A percentile compares a stretch with the other conserved stretches of the same genome.
These are phyloP conservation scores for Taphrorychus bicolor DNA, from an alignment of 2,888 invertebrate species.

Conservation along the genomic window DNA sequence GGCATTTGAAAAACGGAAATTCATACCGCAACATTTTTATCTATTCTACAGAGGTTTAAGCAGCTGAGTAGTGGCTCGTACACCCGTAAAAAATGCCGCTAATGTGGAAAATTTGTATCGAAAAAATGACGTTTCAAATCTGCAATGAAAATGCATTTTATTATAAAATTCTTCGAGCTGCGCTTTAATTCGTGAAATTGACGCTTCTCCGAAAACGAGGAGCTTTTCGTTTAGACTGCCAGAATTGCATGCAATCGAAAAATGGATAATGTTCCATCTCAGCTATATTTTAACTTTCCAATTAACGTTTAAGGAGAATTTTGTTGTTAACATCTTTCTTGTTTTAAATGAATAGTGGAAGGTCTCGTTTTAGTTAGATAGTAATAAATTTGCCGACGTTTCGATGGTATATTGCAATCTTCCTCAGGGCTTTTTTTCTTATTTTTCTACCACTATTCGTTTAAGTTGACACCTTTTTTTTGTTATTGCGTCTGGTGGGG, in stretches of 20 bases:
- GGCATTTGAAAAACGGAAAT: slow-evolving; percentile 17
- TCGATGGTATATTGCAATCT: too few species aligned
- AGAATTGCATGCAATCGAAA: slow-evolving; percentile 31
- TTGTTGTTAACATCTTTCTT: too few species aligned
- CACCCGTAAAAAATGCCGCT: neutral
- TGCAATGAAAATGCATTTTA: neutral
- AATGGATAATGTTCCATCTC: slow-evolving; percentile 31
- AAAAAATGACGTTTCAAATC: too few species aligned
- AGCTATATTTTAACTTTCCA: slow-evolving; percentile 32
- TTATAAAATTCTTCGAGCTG: neutral
- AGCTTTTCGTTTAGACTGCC: slow-evolving; percentile 15
- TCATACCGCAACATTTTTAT: slow-evolving; percentile 16
- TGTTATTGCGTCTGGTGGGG: too few species aligned
- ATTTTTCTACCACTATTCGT: too few species aligned
- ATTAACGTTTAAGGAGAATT: slow-evolving; percentile 25
- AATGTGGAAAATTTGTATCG: neutral
- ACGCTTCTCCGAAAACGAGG: slow-evolving; percentile 11
- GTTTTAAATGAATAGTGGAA: too few species aligned
- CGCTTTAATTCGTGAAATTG: slow-evolving; percentile 24
- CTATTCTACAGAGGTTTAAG: neutral
- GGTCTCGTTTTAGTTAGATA: too few species aligned
- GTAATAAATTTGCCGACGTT: too few species aligned
- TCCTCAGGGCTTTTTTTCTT: too few species aligned
- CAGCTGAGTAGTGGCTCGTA: neutral
- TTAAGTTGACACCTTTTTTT: too few species aligned